Evolutionary conservation across 2,113 vertebrate species (phyloP).

Genomic region (Cheirogaleus medius): DNA sequence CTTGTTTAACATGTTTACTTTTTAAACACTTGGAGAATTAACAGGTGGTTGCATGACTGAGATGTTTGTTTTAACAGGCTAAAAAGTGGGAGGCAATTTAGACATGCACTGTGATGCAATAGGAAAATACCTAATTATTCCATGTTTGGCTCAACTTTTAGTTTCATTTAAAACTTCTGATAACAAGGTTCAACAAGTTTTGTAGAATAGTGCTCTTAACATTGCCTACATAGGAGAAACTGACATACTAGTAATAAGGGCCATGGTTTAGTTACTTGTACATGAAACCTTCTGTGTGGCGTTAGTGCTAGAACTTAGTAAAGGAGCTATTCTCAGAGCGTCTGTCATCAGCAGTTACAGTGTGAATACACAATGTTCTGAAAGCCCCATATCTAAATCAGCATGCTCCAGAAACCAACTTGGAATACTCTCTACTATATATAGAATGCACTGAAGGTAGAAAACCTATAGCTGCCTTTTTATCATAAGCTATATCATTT

Average conservation of each 20-base stretch:
- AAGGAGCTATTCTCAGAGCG: not conserved
- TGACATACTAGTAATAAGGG: not conserved
- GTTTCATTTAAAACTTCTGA: slow-evolving; percentile 65
- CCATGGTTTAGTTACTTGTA: not conserved
- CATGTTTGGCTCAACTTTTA: slow-evolving; percentile 56
- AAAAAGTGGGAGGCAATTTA: slow-evolving; percentile 66
- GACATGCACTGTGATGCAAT: slow-evolving; percentile 50
- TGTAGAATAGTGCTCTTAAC: not conserved
- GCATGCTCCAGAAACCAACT: not conserved
- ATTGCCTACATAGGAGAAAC: not conserved
- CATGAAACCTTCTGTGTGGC: not conserved
- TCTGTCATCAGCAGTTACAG: not conserved
- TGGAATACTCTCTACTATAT: not conserved
- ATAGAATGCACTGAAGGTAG: not conserved
- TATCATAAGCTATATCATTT: too few species aligned
- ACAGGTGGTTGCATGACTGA: slow-evolving; percentile 65
- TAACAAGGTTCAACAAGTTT: slow-evolving; percentile 56
- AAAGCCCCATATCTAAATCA: not conserved
- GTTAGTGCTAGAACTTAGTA: not conserved
- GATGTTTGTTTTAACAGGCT: slow-evolving; percentile 71
- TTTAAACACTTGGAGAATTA: slow-evolving; percentile 55
- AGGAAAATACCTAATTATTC: slow-evolving; percentile 74
- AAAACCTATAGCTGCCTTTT: not conserved
- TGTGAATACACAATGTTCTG: not conserved
- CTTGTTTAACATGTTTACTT: slow-evolving; percentile 71